These are phyloP conservation scores for Tinea semifulvella DNA, from an alignment of 2,888 invertebrate genomes.

Conservation along the genomic window DNA sequence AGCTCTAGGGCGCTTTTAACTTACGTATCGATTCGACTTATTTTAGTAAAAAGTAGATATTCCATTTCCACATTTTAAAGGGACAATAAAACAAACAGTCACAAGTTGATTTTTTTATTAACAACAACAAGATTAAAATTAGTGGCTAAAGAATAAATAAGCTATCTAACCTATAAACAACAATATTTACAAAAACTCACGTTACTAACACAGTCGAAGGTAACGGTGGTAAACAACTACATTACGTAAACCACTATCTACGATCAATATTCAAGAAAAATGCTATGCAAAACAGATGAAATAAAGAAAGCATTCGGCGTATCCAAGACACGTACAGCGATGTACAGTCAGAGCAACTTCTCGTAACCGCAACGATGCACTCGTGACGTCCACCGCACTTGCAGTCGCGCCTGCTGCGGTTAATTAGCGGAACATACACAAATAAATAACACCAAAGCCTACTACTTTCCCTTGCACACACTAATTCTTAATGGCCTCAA, in stretches of 20 bases:
- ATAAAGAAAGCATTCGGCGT: constrained; percentile 39
- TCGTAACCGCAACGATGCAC: constrained; percentile 8
- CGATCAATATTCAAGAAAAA: constrained; percentile 7
- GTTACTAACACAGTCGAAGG: constrained; percentile 18
- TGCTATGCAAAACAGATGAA: constrained; percentile 17
- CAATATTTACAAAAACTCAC: constrained; percentile 57
- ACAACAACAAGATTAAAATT: constrained; percentile 25
- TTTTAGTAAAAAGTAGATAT: no score
- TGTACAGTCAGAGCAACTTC: constrained; percentile 1
- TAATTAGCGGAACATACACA: constrained; percentile 42
- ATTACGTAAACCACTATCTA: background rate
- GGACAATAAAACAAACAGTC: background rate
- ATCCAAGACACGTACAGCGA: constrained; percentile 27
- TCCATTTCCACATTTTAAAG: no score
- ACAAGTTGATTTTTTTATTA: constrained; percentile 25
- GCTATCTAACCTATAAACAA: constrained; percentile 33
- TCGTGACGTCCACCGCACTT: constrained; percentile 2
- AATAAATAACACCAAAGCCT: constrained; percentile 35
- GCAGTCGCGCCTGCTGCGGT: constrained; percentile 21
- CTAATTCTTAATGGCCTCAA: background rate
- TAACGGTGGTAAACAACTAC: constrained; percentile 10
- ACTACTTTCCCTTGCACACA: constrained; percentile 28
- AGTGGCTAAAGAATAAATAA: constrained; percentile 51
- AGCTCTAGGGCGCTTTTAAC: no score
- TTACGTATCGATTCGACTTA: no score